A percentile compares a stretch with the other conserved stretches of the same genome.
These are phyloP conservation scores for Camelus bactrianus DNA, from an alignment of 2,113 vertebrate species.

Conservation along the genomic window DNA sequence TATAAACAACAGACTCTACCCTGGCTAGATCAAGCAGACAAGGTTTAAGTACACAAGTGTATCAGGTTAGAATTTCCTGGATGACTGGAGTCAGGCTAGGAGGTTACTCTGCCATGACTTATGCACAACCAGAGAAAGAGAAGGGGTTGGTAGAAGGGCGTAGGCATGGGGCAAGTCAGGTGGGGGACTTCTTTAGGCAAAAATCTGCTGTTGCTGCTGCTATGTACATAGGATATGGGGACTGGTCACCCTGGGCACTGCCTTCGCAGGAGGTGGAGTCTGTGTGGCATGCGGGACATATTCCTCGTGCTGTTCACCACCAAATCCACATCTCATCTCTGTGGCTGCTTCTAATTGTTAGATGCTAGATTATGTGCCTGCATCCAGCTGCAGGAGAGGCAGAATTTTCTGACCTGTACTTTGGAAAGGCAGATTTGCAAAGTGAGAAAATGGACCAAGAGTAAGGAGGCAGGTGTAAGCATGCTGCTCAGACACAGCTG, in stretches of 20 bases:
- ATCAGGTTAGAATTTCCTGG: neutral
- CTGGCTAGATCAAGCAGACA: neutral
- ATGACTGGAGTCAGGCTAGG: neutral
- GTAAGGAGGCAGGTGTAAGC: neutral
- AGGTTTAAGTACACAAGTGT: neutral
- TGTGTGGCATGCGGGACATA: fast-evolving
- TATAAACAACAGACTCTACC: neutral
- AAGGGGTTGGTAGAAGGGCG: neutral
- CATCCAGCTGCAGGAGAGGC: neutral
- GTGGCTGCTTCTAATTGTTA: neutral
- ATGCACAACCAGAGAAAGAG: neutral
- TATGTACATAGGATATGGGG: neutral
- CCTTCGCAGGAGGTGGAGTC: neutral
- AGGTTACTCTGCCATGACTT: neutral
- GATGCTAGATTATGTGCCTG: too few species aligned
- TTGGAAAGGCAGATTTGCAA: neutral
- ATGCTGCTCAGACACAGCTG: neutral
- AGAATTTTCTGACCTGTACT: neutral
- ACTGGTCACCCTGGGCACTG: too few species aligned
- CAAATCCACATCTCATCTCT: neutral
- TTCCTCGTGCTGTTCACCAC: neutral
- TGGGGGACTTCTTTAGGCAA: neutral
- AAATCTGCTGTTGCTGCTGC: neutral
- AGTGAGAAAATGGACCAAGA: neutral
- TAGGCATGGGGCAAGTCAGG: too few species aligned